Base-by-base conservation (phyloP, 1,140 invertebrate genomes). In the Campoletis sonorensis region DNA sequence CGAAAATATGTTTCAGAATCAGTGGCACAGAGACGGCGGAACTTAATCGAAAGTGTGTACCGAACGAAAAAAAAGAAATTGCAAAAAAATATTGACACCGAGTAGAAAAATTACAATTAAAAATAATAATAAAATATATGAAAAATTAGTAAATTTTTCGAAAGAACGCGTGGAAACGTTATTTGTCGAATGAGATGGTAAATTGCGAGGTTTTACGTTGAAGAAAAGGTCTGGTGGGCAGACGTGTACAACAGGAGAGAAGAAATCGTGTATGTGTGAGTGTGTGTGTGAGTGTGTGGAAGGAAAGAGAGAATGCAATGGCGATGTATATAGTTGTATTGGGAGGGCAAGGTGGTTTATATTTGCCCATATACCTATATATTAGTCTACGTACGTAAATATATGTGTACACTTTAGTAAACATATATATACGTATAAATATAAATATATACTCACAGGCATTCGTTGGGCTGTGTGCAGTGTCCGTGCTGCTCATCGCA, bases 401-500 rank as follows among this genome's bases (percentile, higher is more conserved):
- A 21, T 79, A 49, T 78, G 54, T 79, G 21, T 54, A 37, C 37
- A 13, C 40, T 45, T 13, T 45, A 4, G 37, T 80, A 23, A 11
- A 21, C 4, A 73, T 58, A 58, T 61, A 45, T 26, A 45, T 1
- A 21, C 49, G 23, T 51, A 26, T n/a, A n/a, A n/a, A n/a, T n/a
- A n/a, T 11, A 45, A 45, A 45, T 45, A 79, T 85, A 82, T 95
- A 98, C 97, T 97, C 94, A 98, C 98, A 94, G 95, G 96, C 98
- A 99, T 93, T 98, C 97, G 93, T 98, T 96, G 86, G 98, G 98
- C 90, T 95, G 94, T 86, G 94, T 95, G 94, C 98, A 99, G 91
- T 96, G 95, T 88, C 98, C 98, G 92, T 98, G 97, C 88, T 96
- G 94, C 76, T 94, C 92, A 92, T 98, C 95, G 93, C 98, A 99